Evolutionary conservation across 1,140 invertebrate genomes (phyloP).

Genomic region (Drosophila subpulchrella): DNA sequence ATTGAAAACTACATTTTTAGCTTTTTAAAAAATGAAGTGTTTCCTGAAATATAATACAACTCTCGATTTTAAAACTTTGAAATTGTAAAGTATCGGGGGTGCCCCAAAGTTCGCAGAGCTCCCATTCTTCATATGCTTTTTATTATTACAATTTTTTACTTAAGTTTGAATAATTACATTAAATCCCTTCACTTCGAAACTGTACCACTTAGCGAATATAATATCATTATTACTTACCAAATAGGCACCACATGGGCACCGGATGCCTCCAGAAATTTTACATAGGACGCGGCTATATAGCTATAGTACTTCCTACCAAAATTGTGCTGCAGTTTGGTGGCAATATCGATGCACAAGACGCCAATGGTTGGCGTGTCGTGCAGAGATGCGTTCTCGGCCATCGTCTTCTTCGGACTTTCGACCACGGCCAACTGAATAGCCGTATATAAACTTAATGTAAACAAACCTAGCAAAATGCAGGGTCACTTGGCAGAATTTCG

Average conservation of each 20-base stretch:
- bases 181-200: too few species aligned
- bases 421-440: conserved; percentile 1
- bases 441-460: conserved; percentile 5
- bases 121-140: too few species aligned
- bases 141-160: too few species aligned
- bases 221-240: conserved; percentile 86
- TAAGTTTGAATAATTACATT: too few species aligned
- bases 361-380: conserved; percentile 86
- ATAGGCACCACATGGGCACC: conserved; percentile 94
- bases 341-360: conserved; percentile 88
- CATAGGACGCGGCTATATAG: conserved; percentile 94
- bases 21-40: too few species aligned
- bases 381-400: conserved; percentile 5
- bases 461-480: background rate
- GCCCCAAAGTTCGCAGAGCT: too few species aligned
- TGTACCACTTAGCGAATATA: too few species aligned
- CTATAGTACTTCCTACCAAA: conserved; percentile 86
- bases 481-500: background rate
- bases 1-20: too few species aligned
- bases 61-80: too few species aligned
- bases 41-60: too few species aligned
- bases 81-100: too few species aligned
- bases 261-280: conserved; percentile 93
- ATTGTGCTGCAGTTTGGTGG: conserved; percentile 59
- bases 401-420: background rate